Evolutionary conservation across 2,888 invertebrate species (phyloP), one percentile per base, ranked within the genome.

Genomic region (Dasysyrphus tricinctus): DNA sequence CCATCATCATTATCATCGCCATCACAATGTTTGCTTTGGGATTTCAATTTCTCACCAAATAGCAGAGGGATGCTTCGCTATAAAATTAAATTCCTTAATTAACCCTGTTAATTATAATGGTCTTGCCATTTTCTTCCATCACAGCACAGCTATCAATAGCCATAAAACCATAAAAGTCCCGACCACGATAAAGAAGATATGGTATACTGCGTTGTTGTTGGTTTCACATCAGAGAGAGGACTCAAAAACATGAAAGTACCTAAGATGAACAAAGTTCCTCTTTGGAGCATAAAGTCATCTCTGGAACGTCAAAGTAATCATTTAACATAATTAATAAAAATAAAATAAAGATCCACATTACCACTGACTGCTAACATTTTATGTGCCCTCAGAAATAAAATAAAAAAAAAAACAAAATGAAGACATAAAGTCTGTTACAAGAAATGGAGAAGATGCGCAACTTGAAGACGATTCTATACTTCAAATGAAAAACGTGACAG

Each of bases 21-120:
- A 24, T 7, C 16, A 16, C 9, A 47, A 16, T 47, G 42, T 63
- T 44, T 32, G 5, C 44, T 65, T 11, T 7, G 32, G 2, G 0
- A 32, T 12, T 32, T 49, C 12, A 29, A 37, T 73, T 74, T 69
- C 72, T 73, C 34, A 44, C 44, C 1, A 16, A 11, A 0, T 37
- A 39, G 5, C 7, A 32, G 6, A 59, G 7, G 47, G 51, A 76
- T 44, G 44, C n/a, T n/a, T 19, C 44, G 29, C 16, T 34, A 11
- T 34, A 24, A 76, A 80, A 80, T 80, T 76, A 65, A 80, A 76
- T 85, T 77, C 76, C 72, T 80, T 51, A 72, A 77, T 77, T 80
- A 69, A 80, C 37, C 61, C 29, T 61, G 61, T 69, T 73, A 42
- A 78, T 78, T 78, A 57, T 63, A 49, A 74, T 75, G 54, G 70